These are phyloP conservation scores for Ailurus styani DNA, from an alignment of 2,113 vertebrate genomes.

Conservation along the genomic window DNA sequence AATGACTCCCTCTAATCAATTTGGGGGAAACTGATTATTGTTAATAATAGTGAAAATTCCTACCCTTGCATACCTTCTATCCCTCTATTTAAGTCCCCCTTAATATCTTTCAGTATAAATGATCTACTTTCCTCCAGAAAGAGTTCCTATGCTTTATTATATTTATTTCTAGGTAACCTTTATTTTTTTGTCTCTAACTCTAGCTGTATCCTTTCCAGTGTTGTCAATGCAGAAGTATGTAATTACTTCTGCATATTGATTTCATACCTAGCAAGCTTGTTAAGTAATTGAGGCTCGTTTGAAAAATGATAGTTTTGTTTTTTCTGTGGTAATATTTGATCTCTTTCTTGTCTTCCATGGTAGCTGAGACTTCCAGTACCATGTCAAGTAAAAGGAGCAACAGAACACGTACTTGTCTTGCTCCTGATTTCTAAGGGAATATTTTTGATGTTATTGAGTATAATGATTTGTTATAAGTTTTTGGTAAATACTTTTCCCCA, in stretches of 20 bases:
- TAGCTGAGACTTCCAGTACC: background rate
- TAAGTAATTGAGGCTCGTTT: background rate
- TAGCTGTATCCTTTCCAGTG: background rate
- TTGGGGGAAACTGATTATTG: background rate
- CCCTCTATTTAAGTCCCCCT: background rate
- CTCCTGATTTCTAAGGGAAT: background rate
- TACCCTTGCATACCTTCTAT: background rate
- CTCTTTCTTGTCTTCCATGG: background rate
- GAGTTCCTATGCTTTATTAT: background rate
- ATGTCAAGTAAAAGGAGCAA: background rate
- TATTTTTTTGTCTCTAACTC: background rate
- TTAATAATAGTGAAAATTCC: background rate
- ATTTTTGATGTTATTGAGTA: background rate
- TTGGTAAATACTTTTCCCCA: constrained; percentile 8
- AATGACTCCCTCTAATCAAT: background rate
- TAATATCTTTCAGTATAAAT: background rate
- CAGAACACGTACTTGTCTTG: background rate
- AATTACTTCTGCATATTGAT: background rate
- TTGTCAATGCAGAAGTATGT: background rate
- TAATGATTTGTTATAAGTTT: background rate
- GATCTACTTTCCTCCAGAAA: background rate
- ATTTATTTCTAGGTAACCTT: background rate
- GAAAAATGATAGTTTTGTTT: background rate
- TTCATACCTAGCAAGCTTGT: background rate
- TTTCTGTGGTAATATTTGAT: background rate